These are phyloP conservation scores for Dicyrtomina minuta DNA, from an alignment of 2,888 invertebrate species.

Conservation along the genomic window DNA sequence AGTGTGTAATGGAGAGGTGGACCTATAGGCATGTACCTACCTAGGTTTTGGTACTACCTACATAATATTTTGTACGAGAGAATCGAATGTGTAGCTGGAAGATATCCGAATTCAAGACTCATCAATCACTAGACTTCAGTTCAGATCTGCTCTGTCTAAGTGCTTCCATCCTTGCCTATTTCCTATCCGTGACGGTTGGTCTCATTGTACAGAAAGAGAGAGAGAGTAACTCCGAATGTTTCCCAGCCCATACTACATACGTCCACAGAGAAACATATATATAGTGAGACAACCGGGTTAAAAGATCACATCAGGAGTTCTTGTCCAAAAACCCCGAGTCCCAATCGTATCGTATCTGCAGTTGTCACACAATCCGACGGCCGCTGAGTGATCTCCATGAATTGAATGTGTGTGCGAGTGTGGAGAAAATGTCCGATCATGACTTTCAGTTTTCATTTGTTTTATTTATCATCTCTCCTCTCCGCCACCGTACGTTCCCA, in stretches of 20 bases:
- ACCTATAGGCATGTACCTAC: too few relatives aligned
- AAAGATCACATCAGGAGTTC: conserved; percentile 27
- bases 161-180: conserved; percentile 37
- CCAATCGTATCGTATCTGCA: conserved; percentile 19
- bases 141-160: conserved; percentile 36
- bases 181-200: conserved; percentile 16
- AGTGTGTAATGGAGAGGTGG: too few relatives aligned
- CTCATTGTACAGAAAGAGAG: conserved; percentile 1
- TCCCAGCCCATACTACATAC: not conserved
- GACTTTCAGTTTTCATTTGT: conserved; percentile 31
- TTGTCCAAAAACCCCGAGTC: conserved; percentile 30
- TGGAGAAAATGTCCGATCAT: conserved; percentile 22
- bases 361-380: conserved; percentile 28
- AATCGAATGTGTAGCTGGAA: conserved; percentile 28
- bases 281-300: conserved; percentile 30
- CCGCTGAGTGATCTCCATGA: conserved; percentile 18
- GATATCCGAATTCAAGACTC: conserved; percentile 41
- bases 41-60: too few relatives aligned
- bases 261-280: too few relatives aligned
- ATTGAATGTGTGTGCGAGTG: conserved; percentile 10
- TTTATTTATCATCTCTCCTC: conserved; percentile 24
- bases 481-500: not conserved
- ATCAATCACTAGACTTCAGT: conserved; percentile 42
- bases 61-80: not conserved
- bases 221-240: too few relatives aligned